Evolutionary conservation across 2,888 invertebrate species (phyloP).

Genomic region (Frankliniella fusca): DNA sequence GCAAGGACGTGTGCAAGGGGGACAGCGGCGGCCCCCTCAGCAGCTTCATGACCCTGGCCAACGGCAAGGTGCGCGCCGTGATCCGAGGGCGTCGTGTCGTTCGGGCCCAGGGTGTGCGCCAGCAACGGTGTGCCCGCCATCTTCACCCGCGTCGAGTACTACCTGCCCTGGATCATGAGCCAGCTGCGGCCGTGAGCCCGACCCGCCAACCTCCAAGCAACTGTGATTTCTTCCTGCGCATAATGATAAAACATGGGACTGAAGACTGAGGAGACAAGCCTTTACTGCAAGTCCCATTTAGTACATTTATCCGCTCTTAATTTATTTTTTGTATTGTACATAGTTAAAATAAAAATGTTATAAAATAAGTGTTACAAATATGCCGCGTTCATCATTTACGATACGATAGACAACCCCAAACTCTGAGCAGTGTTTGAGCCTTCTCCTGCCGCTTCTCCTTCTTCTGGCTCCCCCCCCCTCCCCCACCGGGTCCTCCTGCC

Average conservation of each 20-base stretch:
- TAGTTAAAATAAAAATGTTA: too few relatives aligned
- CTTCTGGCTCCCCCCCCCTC: too few relatives aligned
- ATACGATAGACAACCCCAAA: too few relatives aligned
- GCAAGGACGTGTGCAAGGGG: conserved; percentile 33
- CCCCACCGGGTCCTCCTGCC: too few relatives aligned
- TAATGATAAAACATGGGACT: background rate
- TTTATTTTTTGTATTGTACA: too few relatives aligned
- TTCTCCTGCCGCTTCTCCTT: too few relatives aligned
- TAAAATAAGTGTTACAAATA: too few relatives aligned
- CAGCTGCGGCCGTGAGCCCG: background rate
- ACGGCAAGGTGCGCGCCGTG: background rate
- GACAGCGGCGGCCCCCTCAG: conserved; percentile 39
- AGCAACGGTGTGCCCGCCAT: background rate
- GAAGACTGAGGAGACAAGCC: background rate
- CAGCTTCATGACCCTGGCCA: background rate
- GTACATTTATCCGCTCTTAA: too few relatives aligned
- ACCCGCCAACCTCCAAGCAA: background rate
- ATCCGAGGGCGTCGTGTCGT: background rate
- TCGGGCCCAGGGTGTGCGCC: background rate
- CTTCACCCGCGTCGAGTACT: background rate
- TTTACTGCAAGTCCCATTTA: too few relatives aligned
- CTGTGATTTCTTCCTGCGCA: background rate
- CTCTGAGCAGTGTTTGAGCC: too few relatives aligned
- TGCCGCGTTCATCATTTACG: too few relatives aligned
- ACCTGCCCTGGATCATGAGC: conserved; percentile 7